Evolutionary conservation across 1,140 invertebrate genomes (phyloP).

Genomic region (Lasioglossum baleicum): DNA sequence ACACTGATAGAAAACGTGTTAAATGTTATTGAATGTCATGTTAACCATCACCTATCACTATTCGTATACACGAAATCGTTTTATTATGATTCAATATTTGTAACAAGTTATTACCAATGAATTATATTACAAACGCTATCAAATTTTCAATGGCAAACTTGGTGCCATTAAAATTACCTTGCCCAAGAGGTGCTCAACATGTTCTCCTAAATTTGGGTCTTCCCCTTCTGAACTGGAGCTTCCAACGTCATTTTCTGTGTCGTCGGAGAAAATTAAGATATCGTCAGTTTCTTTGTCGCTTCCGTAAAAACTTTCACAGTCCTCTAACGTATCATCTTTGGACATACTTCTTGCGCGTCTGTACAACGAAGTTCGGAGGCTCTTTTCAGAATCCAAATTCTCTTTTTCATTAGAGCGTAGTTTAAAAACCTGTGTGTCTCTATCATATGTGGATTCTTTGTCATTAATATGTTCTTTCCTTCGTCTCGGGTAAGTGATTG

Average conservation of each 20-base stretch:
- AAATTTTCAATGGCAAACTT: constrained; percentile 26
- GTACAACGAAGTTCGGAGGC: constrained; percentile 55
- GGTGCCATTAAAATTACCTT: constrained; percentile 70
- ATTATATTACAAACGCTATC: constrained; percentile 12
- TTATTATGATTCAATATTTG: constrained; percentile 9
- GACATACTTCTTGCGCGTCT: constrained; percentile 65
- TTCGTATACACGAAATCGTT: constrained; percentile 7
- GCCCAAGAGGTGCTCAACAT: constrained; percentile 71
- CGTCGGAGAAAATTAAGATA: constrained; percentile 86
- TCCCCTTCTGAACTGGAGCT: constrained; percentile 76
- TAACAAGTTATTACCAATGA: constrained; percentile 12
- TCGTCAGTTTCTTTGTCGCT: constrained; percentile 85
- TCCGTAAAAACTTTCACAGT: constrained; percentile 83
- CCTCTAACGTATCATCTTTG: constrained; percentile 71
- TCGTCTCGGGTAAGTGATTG: neutral
- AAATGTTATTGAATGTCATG: neutral
- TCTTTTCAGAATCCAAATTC: constrained; percentile 47
- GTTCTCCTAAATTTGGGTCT: constrained; percentile 69
- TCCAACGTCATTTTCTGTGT: constrained; percentile 79
- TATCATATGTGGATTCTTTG: constrained; percentile 53
- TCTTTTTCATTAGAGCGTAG: constrained; percentile 58
- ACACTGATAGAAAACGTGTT: no score
- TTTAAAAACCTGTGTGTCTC: constrained; percentile 64
- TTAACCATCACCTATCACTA: constrained; percentile 32
- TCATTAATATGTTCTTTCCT: constrained; percentile 4